Base-by-base conservation (phyloP, 1,140 invertebrate species). In the Delia radicum region DNA sequence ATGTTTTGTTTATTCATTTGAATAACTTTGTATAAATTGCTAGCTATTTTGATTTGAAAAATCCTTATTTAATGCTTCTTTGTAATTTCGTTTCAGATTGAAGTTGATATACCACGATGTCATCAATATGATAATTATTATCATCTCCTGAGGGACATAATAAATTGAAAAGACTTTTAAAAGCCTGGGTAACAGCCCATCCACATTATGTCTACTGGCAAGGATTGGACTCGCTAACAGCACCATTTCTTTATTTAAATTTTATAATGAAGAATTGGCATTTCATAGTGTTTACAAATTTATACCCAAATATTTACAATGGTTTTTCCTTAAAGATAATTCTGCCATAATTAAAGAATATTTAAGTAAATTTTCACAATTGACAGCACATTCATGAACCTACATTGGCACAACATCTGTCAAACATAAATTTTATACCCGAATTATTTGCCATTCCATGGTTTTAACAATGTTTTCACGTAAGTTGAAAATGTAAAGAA, bases 381-480 rank as follows among this genome's bases (percentile, higher is more conserved):
- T 99, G 76, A 94, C 98, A 65, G 93, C 96, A 75, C n/a, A 99
- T 98, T 86, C 95, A 99, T 84, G 98, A 99, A 87, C 95, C 98
- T 10, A 89, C 93, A 73, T 87, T 99, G 61, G 94, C 95, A 0
- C 96, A 94, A 86, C 98, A 99, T 88, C 88, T 99, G 37, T 91
- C 94, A 79, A 92, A 92, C 6, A 98, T 99, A 79, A 95, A 93
- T 80, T 99, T 99, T 87, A 95, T 98, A 79, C 97, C 98, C 0
- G 97, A 99, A 89, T 88, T 99, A 2, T 99, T 99, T 88, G 96
- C 98, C n/a, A 99, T 99, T 86, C 98, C 98, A 0, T 99, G 98
- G 98, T 99, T 99, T 88, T 99, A 6, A 99, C 98, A 10, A 98
- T 99, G 96, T 99, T 99, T 89, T 98, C 98, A 75, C 98, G 96